phyloP scores from a whole-genome alignment of 2,888 invertebrate genomes.

The Stenichneumon culpator region DNA sequence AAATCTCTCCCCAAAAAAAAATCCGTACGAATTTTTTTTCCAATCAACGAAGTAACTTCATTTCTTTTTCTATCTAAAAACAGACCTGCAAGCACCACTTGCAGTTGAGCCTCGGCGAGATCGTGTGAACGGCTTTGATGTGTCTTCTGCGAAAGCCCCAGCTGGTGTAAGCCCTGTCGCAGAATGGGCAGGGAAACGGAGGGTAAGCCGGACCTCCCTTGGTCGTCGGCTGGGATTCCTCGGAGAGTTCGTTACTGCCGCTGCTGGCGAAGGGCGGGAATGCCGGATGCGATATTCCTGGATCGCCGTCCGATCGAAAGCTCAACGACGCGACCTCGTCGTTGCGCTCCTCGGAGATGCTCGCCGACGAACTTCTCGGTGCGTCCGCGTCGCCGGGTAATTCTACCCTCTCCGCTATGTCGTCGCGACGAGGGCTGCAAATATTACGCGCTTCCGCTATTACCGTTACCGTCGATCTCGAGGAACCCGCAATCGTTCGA shows the following conservation, averaged over 20 bases:
- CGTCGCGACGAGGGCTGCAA: slow-evolving; percentile 66
- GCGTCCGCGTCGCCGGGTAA: slow-evolving; percentile 35
- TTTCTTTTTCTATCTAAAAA: not conserved
- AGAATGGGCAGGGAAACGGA: slow-evolving; percentile 89
- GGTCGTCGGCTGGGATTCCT: slow-evolving; percentile 47
- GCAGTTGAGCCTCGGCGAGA: slow-evolving; percentile 86
- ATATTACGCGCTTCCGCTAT: slow-evolving; percentile 76
- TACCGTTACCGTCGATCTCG: slow-evolving; percentile 74
- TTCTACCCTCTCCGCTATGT: slow-evolving; percentile 56
- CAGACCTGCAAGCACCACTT: slow-evolving; percentile 86
- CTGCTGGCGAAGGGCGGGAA: slow-evolving; percentile 66
- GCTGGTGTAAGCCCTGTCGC: slow-evolving; percentile 88
- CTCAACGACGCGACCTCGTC: slow-evolving; percentile 36
- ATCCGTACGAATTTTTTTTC: not conserved
- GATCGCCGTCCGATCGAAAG: slow-evolving; percentile 52
- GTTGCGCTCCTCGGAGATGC: slow-evolving; percentile 13
- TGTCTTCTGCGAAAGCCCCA: slow-evolving; percentile 89
- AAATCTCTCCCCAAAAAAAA: no score
- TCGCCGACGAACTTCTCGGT: slow-evolving; percentile 29
- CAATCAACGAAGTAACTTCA: not conserved
- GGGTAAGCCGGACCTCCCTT: slow-evolving; percentile 73
- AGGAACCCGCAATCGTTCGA: slow-evolving; percentile 74
- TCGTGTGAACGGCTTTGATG: slow-evolving; percentile 87
- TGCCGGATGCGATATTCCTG: slow-evolving; percentile 65
- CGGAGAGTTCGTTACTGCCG: slow-evolving; percentile 67